phyloP scores from a whole-genome alignment of 2,888 invertebrate species.

The Cerceris rybyensis region DNA sequence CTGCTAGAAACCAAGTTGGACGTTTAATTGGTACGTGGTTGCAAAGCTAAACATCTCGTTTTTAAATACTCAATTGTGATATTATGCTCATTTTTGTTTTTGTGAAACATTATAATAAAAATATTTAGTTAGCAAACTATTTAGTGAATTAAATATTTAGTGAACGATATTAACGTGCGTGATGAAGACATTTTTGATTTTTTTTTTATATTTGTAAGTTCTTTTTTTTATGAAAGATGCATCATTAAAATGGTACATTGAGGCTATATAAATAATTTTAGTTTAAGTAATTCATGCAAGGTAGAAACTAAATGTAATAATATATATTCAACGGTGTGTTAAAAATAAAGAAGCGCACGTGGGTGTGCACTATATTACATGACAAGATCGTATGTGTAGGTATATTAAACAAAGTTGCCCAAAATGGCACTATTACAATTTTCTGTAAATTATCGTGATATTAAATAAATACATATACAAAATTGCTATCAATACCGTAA shows the following conservation, averaged over 20 bases:
- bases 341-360: constrained; percentile 29
- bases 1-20: constrained; percentile 87
- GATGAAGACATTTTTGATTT: constrained; percentile 10
- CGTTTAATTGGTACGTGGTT: constrained; percentile 85
- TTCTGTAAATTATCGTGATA: constrained; percentile 40
- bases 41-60: constrained; percentile 30
- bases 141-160: not conserved
- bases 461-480: constrained; percentile 51
- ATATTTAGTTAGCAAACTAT: constrained; percentile 10
- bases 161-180: not conserved
- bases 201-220: constrained; percentile 21
- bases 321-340: constrained; percentile 40
- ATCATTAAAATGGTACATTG: constrained; percentile 21
- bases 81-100: constrained; percentile 10
- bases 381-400: constrained; percentile 47
- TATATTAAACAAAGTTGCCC: constrained; percentile 65
- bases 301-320: constrained; percentile 42
- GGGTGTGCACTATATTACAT: constrained; percentile 31
- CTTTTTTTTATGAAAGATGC: constrained; percentile 14
- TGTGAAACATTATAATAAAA: constrained; percentile 14
- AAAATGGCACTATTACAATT: constrained; percentile 71
- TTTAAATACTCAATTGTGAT: constrained; percentile 15
- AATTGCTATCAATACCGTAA: constrained; percentile 50
- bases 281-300: constrained; percentile 52
- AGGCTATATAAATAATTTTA: constrained; percentile 59